phyloP scores from a whole-genome alignment of 2,113 vertebrate species.

The Oncorhynchus nerka region DNA sequence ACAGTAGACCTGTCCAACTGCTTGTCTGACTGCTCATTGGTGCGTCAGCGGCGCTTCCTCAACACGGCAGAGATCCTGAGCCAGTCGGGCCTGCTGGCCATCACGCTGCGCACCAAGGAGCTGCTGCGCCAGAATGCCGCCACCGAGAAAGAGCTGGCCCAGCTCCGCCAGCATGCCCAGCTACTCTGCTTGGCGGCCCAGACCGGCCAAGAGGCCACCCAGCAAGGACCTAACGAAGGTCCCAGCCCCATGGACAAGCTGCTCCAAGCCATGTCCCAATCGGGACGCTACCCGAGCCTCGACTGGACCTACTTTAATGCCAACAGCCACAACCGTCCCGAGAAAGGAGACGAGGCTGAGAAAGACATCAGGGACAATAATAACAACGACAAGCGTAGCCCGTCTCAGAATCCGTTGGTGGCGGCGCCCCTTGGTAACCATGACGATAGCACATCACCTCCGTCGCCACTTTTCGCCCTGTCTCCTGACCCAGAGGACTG shows the following conservation, averaged over 20 bases:
- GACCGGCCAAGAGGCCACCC: slow-evolving; percentile 13
- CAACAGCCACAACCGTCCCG: background rate
- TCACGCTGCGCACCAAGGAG: slow-evolving; percentile 69
- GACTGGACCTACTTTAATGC: slow-evolving; percentile 16
- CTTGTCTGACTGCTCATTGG: slow-evolving; percentile 3
- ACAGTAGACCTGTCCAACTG: slow-evolving; percentile 2
- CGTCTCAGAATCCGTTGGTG: background rate
- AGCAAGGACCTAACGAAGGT: background rate
- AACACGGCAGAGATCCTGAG: slow-evolving; percentile 71
- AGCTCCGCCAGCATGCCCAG: slow-evolving; percentile 61
- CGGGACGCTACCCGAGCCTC: slow-evolving; percentile 56
- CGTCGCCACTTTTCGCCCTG: slow-evolving; percentile 58
- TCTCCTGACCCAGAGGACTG: slow-evolving; percentile 30
- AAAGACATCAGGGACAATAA: background rate
- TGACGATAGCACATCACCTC: slow-evolving; percentile 36
- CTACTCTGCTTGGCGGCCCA: slow-evolving; percentile 58
- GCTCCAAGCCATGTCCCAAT: slow-evolving; percentile 58
- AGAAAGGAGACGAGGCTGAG: slow-evolving; percentile 4
- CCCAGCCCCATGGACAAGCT: slow-evolving; percentile 44
- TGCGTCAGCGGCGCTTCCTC: slow-evolving; percentile 61
- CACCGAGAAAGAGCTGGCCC: slow-evolving; percentile 60
- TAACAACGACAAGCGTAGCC: background rate
- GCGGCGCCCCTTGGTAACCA: slow-evolving; percentile 10
- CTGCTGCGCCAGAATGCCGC: slow-evolving; percentile 58
- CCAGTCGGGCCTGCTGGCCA: slow-evolving; percentile 65